These are phyloP conservation scores for Perca flavescens DNA, from an alignment of 2,113 vertebrate species.

Conservation along the genomic window DNA sequence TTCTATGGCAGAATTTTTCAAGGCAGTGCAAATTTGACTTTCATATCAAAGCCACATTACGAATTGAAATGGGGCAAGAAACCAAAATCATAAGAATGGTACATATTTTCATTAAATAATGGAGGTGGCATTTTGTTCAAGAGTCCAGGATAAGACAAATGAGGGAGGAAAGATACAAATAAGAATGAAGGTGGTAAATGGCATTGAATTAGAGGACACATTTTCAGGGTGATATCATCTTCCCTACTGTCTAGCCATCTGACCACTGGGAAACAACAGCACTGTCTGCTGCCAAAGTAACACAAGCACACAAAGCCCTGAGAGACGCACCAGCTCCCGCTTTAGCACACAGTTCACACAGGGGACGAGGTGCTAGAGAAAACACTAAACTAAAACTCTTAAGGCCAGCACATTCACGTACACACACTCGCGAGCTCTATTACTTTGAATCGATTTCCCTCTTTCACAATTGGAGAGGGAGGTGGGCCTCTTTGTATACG, in stretches of 20 bases:
- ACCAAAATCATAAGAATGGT: neutral
- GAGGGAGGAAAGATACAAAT: neutral
- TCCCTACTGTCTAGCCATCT: conserved; percentile 69
- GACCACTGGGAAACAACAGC: conserved; percentile 71
- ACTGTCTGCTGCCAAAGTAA: conserved; percentile 61
- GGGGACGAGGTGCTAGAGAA: conserved; percentile 41
- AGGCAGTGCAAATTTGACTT: neutral
- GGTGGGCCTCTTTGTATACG: conserved; percentile 65
- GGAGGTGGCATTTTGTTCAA: neutral
- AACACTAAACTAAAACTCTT: conserved; percentile 57
- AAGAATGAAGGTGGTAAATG: conserved; percentile 29
- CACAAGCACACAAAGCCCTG: conserved; percentile 48
- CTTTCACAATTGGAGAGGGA: conserved; percentile 57
- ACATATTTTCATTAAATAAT: neutral
- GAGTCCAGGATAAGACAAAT: neutral
- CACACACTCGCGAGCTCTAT: conserved; percentile 58
- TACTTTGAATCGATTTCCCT: conserved; percentile 75
- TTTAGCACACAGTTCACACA: conserved; percentile 33
- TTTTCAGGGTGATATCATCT: conserved; percentile 72
- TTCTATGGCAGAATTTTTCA: neutral
- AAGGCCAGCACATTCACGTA: conserved; percentile 45
- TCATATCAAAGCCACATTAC: conserved; percentile 8
- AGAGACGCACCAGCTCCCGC: conserved; percentile 28
- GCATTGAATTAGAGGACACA: conserved; percentile 44
- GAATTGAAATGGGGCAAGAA: neutral